Evolutionary conservation across 2,888 invertebrate genomes (phyloP).

Genomic region (Isotomurus palustris): DNA sequence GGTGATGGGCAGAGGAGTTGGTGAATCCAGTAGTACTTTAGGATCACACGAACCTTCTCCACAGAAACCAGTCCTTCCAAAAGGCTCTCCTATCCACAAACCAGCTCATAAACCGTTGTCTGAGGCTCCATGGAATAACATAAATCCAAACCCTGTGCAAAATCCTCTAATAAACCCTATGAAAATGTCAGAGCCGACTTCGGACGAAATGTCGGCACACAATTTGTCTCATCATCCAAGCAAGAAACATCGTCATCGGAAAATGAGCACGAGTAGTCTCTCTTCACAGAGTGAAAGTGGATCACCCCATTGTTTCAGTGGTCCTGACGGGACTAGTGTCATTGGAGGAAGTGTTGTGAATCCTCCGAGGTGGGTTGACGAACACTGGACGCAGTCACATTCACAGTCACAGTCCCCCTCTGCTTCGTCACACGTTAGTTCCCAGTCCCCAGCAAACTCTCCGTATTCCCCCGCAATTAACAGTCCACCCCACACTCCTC

Average conservation of each 20-base stretch:
- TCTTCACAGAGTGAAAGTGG: constrained; percentile 51
- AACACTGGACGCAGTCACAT: constrained; percentile 63
- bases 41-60: background rate
- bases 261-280: constrained; percentile 69
- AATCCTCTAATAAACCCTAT: constrained; percentile 23
- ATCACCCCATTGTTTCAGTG: constrained; percentile 65
- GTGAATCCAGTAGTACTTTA: constrained; percentile 18
- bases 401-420: constrained; percentile 67
- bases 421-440: constrained; percentile 54
- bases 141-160: constrained; percentile 11
- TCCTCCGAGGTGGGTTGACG: constrained; percentile 62
- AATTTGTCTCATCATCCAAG: constrained; percentile 49
- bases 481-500: constrained; percentile 56
- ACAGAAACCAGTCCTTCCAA: background rate
- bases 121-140: constrained; percentile 40
- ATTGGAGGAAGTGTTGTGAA: constrained; percentile 60
- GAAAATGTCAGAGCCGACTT: constrained; percentile 42
- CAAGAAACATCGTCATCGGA: constrained; percentile 63
- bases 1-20: constrained; percentile 42
- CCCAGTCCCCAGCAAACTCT: constrained; percentile 45
- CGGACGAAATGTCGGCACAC: constrained; percentile 9
- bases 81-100: background rate
- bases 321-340: constrained; percentile 19
- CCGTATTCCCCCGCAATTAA: constrained; percentile 44
- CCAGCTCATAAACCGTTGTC: constrained; percentile 18